Evolutionary conservation across 2,797 vertebrate species (phyloP).

Genomic region (Arctocebus calabarensis): DNA sequence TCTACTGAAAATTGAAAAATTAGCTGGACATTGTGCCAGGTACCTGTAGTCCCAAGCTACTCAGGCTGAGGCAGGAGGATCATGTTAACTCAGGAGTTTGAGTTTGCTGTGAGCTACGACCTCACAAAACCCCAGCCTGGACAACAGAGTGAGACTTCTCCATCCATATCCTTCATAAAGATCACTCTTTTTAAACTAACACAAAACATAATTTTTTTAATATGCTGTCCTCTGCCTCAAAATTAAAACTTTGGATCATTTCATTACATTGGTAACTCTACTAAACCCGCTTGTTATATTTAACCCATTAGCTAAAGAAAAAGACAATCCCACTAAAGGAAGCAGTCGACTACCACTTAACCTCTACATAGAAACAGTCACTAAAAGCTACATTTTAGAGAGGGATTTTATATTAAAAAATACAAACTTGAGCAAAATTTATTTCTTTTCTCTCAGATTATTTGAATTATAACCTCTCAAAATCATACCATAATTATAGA

Average conservation of each 20-base stretch:
- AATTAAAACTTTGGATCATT: not conserved
- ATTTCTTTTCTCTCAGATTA: not conserved
- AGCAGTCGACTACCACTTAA: not conserved
- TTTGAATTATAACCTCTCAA: slow-evolving; percentile 1
- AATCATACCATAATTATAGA: not conserved
- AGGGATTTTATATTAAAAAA: slow-evolving; percentile 29
- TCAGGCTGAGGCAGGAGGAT: too few relatives aligned
- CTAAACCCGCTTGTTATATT: not conserved
- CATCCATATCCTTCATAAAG: not conserved
- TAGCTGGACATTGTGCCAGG: too few relatives aligned
- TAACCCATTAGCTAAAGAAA: not conserved
- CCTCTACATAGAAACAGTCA: not conserved
- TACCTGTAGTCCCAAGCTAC: too few relatives aligned
- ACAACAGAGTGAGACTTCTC: not conserved
- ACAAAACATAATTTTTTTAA: not conserved
- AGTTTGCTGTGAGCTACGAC: too few relatives aligned
- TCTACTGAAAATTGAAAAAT: too few relatives aligned
- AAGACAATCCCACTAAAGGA: not conserved
- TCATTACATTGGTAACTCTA: not conserved
- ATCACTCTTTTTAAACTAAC: not conserved
- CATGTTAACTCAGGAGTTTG: too few relatives aligned
- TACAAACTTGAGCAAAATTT: slow-evolving; percentile 38
- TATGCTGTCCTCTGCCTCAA: not conserved
- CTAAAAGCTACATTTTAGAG: not conserved
- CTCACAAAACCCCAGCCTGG: too few relatives aligned